These are phyloP conservation scores for Macrophya alboannulata DNA, from an alignment of 2,888 invertebrate species.

Conservation along the genomic window DNA sequence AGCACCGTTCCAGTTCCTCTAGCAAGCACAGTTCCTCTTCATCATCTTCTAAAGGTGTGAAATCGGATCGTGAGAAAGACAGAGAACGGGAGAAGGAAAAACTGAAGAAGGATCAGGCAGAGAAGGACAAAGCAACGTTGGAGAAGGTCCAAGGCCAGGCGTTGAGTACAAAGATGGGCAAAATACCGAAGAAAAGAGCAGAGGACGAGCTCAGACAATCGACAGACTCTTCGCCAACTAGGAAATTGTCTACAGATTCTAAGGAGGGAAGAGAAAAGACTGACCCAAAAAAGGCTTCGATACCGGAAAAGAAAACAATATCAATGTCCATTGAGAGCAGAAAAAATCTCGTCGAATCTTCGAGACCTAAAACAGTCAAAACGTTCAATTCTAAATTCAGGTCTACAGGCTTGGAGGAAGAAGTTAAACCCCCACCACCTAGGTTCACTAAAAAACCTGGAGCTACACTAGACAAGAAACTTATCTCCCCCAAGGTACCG, in stretches of 20 bases:
- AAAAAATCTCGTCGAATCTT: constrained; percentile 84
- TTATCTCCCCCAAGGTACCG: constrained; percentile 80
- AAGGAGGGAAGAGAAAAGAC: constrained; percentile 77
- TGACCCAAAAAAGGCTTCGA: constrained; percentile 77
- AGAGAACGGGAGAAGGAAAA: constrained; percentile 81
- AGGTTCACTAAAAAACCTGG: constrained; percentile 85
- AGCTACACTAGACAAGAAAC: constrained; percentile 72
- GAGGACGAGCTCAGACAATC: constrained; percentile 78
- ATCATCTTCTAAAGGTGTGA: constrained; percentile 66
- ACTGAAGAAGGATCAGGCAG: constrained; percentile 81
- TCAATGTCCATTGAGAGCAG: constrained; percentile 92
- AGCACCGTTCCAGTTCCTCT: constrained; percentile 70
- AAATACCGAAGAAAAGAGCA: constrained; percentile 88
- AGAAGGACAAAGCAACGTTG: constrained; percentile 87
- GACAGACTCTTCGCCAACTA: constrained; percentile 66
- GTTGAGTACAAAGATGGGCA: constrained; percentile 87
- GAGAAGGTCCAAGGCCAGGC: constrained; percentile 86
- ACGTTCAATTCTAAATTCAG: constrained; percentile 95
- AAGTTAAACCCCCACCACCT: constrained; percentile 92
- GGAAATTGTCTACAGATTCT: constrained; percentile 74
- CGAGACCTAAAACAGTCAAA: constrained; percentile 94
- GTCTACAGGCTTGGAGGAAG: constrained; percentile 94
- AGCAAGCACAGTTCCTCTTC: constrained; percentile 65
- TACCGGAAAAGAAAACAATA: constrained; percentile 85
- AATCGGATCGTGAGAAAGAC: constrained; percentile 77